Base-by-base conservation (phyloP, 2,113 vertebrate genomes). In the Pseudonaja textilis region DNA sequence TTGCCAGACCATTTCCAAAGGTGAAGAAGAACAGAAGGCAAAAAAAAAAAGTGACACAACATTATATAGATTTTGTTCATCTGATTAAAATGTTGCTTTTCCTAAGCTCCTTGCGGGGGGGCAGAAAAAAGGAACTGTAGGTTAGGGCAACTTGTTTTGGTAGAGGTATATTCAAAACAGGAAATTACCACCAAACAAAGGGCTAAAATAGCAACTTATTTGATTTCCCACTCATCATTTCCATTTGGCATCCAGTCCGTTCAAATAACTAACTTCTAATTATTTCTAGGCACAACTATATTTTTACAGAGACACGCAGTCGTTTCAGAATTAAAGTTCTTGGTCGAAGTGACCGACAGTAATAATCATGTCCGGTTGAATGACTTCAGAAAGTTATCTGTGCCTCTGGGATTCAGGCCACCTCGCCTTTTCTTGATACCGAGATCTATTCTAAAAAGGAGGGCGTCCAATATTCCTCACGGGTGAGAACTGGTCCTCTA, bases 201-300 rank as follows among this genome's bases (percentile, higher is more conserved):
- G 94, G 93, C 89, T 93, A 92, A 94, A 88, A 94, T 29, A 74
- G 86, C 87, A 88, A 88, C 54, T 45, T 91, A 94, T 96, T 61
- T 56, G 22, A 91, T 89, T 88, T 50, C 92, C 90, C 88, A 89
- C 87, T 93, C 92, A 88, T 81, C 23, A 14, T 87, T 95, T 92
- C 85, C 74, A 93, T 87, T 89, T 59, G 9, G 59, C 93, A 89
- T 47, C 3, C 25, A 2, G 42, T 94, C 29, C 6, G 47, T 91
- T 64, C 88, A 93, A 92, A 92, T 34, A 0, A 56, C 91, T 52
- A 90, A 88, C 22, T 92, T 90, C 26, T 95, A 39, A 95, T 94
- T 74, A 91, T 81, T 34, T 22, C 92, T 39, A 88, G 42, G 34
- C 22, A 85, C 90, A 89, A 42, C 57, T 34, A 39, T 0, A 0